Evolutionary conservation across 2,797 vertebrate species (phyloP), one percentile per base, ranked within the genome.

Genomic region (Phataginus tricuspis): DNA sequence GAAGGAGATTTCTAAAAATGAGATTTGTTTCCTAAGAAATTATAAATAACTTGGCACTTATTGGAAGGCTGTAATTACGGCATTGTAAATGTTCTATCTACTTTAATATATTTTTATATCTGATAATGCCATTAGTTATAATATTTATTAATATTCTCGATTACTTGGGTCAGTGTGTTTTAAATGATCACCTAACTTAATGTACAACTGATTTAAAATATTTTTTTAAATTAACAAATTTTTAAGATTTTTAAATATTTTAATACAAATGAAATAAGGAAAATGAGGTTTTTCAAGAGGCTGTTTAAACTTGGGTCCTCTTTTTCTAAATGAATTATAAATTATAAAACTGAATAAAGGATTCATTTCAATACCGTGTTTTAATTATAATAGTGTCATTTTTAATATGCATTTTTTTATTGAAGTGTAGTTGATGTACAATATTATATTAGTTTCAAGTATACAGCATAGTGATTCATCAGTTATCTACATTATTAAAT

Each of bases 191-290:
- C 79, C 59, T 59, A 45, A 53, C 86, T 92, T 95, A 59, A 69
- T 86, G 15, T 94, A 57, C 34, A 89, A 59, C 3, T 66, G 11
- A 29, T 84, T 96, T 21, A 31, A 77, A 78, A 69, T 34, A 11
- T n/a, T 49, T 57, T 71, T 80, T 29, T 1, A 57, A 74, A 53
- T 94, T 92, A 7, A 88, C 18, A 59, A 59, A 80, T 59, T 85
- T 92, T 94, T 74, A 93, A 95, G 57, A 61, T 88, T 79, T 84
- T 88, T 25, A 66, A 93, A 29, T 88, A 71, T 59, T 95, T 93
- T 75, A 91, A 88, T 69, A 71, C 2, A 80, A 80, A 51, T 80
- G 16, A 95, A 74, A 74, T 64, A 93, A 84, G n/a, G 12, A 51
- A 88, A 92, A 66, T 72, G 4, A 82, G 7, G 51, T 31, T 90